Evolutionary conservation across 2,888 invertebrate genomes (phyloP).

Genomic region (Palloptera scutellata): DNA sequence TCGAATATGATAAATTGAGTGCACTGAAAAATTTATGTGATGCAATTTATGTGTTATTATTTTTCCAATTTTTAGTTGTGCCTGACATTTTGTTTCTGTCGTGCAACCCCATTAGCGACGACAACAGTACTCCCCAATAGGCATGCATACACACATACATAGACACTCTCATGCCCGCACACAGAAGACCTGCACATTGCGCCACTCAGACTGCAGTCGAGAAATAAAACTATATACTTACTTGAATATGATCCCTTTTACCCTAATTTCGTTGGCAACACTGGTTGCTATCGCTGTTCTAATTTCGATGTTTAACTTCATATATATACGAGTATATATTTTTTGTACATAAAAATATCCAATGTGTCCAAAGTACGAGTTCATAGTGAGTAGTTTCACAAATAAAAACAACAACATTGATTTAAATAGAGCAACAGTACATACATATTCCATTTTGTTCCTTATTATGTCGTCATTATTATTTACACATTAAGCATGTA

Average conservation of each 20-base stretch:
- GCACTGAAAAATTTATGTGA: slow-evolving; percentile 10
- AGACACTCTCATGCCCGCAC: background rate
- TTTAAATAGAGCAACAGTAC: too few species aligned
- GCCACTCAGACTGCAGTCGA: background rate
- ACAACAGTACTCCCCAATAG: background rate
- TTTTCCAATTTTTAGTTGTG: background rate
- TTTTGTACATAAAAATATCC: too few species aligned
- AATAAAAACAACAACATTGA: too few species aligned
- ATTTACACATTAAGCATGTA: too few species aligned
- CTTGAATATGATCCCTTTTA: background rate
- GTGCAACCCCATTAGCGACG: background rate
- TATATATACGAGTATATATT: too few species aligned
- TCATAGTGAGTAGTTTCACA: too few species aligned
- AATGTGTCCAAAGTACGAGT: too few species aligned
- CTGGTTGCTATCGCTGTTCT: background rate
- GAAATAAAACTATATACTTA: background rate
- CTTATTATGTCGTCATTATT: too few species aligned
- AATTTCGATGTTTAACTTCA: too few species aligned
- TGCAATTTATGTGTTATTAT: slow-evolving; percentile 8
- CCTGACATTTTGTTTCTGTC: background rate
- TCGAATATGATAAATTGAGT: slow-evolving; percentile 12
- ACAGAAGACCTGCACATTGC: too few species aligned
- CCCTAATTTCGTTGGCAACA: slow-evolving; percentile 10
- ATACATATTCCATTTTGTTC: too few species aligned
- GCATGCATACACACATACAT: background rate